Evolutionary conservation across 2,113 vertebrate species (phyloP), one percentile per base, ranked within the genome.

Genomic region (Corydoras sp.): DNA sequence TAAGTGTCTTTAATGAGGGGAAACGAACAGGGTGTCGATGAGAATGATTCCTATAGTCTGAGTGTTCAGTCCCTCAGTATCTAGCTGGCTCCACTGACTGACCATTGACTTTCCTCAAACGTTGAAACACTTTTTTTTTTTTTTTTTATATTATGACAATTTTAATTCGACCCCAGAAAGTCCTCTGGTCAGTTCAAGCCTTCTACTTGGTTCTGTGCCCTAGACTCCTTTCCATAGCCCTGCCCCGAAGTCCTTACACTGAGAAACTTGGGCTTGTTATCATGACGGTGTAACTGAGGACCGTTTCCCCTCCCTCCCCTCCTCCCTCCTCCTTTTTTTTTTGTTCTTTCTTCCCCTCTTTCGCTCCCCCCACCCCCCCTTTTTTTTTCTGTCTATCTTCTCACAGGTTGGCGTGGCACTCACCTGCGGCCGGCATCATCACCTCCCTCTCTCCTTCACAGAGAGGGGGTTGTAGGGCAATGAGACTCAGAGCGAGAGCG

Each of bases 191-290:
- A 4, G 35, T 43, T 43, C 4, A 43, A 43, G 35, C 35, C 35
- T 43, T 8, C 35, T 43, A 43, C 87, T 87, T 83, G 86, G 84
- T 87, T 84, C 83, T 88, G 86, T 82, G 86, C 85, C 87, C 84
- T 77, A 79, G 80, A 76, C 13, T 62, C 59, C 2, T 72, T 81
- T 67, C 70, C 58, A 68, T 59, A 69, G 54, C 59, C 59, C 85
- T 77, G 84, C 85, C 88, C 81, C 90, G 67, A 92, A 88, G 90
- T 88, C 91, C 92, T 94, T 94, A 91, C 89, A 93, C 85, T 91
- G 91, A 88, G 89, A 93, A 89, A 90, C 90, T 85, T 86, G 54
- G 86, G 81, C 86, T 88, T 68, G 62, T 69, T 90, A 68, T 92
- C 84, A 85, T 78, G 88, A 77, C 90, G 90, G 87, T 89, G 81